Evolutionary conservation across 2,888 invertebrate species (phyloP).

Genomic region (Apotomis turbidana): DNA sequence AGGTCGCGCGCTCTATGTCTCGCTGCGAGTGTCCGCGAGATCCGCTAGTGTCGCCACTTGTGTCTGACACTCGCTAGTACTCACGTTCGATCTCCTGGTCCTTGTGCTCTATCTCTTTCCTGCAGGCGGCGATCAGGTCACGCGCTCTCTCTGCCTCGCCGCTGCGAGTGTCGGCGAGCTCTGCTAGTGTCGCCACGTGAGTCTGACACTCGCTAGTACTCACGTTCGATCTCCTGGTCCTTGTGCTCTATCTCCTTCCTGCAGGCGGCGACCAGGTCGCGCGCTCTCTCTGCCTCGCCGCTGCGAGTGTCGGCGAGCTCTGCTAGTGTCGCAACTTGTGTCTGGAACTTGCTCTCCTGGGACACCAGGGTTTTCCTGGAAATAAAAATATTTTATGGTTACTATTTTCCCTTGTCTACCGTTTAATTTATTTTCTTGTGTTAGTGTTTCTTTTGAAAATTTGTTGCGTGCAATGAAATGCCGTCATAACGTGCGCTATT

Average conservation of each 20-base stretch:
- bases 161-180: constrained; percentile 81
- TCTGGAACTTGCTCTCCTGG: constrained; percentile 85
- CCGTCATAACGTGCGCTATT: no score
- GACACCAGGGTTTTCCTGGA: constrained; percentile 85
- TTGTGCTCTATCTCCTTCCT: constrained; percentile 85
- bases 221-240: constrained; percentile 86
- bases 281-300: constrained; percentile 81
- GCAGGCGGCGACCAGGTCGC: constrained; percentile 83
- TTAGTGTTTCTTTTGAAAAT: no score
- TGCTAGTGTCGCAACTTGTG: constrained; percentile 83
- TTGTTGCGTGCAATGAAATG: no score
- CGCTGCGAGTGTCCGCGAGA: no score
- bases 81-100: constrained; percentile 86
- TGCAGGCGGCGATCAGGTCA: constrained; percentile 82
- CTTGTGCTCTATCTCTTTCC: constrained; percentile 85
- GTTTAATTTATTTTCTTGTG: no score
- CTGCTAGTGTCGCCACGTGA: constrained; percentile 84
- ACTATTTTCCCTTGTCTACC: no score
- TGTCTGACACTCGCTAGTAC: constrained; percentile 52
- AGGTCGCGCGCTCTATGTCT: constrained; percentile 83
- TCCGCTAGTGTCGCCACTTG: no score
- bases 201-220: constrained; percentile 84
- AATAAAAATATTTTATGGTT: constrained; percentile 42
- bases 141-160: constrained; percentile 82
- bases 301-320: constrained; percentile 82